Evolutionary conservation across 1,140 invertebrate species (phyloP), one percentile per base, ranked within the genome.

Genomic region (Potamilus streckersoni): DNA sequence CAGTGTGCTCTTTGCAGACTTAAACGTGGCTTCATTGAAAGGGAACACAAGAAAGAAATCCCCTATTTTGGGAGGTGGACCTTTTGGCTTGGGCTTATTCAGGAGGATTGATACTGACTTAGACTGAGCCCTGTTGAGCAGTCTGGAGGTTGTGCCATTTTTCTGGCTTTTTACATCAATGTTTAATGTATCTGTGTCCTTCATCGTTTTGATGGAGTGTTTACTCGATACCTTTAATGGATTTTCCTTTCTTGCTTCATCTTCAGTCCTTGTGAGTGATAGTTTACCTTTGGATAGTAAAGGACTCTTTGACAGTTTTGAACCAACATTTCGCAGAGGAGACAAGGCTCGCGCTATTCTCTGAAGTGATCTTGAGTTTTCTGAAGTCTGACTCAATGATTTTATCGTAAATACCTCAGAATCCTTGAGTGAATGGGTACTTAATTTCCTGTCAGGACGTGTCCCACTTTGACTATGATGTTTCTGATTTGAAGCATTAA

Each of bases 31-130:
- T 62, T 88, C 87, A 77, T 82, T 88, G 73, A 88, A 86, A 55
- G 87, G 87, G 79, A 87, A 88, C 11, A 83, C 81, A n/a, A 86
- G 77, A 71, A 82, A 84, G 71, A 87, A 87, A 58, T 84, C 81
- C 2, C 87, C 87, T 65, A 85, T 74, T 58, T 71, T 69, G 3
- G 78, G 73, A 16, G 73, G 78, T 55, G 82, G 81, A 59, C 81
- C 81, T 77, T 79, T 80, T 58, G 74, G 23, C 49, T 67, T 62
- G 31, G 72, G 63, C 67, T 72, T 20, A 62, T 71, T 68, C 31
- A n/a, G 19, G 55, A 72, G 69, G 23, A 71, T 23, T 0, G 62
- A 49, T 60, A 77, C 38, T 73, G 70, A 72, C 38, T 72, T 72
- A 27, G 63, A 58, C 64, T 60, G 55, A 49, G 38, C 38, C 38